These are phyloP conservation scores for Amiota minor DNA, from an alignment of 2,888 invertebrate genomes.

Conservation along the genomic window DNA sequence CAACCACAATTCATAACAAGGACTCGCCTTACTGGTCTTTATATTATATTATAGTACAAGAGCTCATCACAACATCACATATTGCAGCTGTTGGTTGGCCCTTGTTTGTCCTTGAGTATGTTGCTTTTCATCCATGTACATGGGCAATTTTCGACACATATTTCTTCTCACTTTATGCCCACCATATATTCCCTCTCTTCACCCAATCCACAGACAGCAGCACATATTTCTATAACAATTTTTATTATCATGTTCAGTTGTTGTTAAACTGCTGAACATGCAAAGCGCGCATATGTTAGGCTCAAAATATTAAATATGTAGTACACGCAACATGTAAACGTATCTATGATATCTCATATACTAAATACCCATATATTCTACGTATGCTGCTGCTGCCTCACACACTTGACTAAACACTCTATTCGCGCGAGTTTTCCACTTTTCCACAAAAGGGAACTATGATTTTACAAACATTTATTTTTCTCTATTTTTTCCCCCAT, in stretches of 20 bases:
- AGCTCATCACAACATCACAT: too few relatives aligned
- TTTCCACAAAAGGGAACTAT: too few relatives aligned
- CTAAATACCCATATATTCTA: too few relatives aligned
- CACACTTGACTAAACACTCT: too few relatives aligned
- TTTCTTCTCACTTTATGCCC: constrained; percentile 7
- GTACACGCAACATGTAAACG: constrained; percentile 47
- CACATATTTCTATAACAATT: background rate
- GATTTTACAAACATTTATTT: background rate
- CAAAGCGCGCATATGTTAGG: constrained; percentile 51
- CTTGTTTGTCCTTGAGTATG: constrained; percentile 55
- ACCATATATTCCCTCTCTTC: constrained; percentile 16
- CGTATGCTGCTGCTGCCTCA: too few relatives aligned
- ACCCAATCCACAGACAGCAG: constrained; percentile 28
- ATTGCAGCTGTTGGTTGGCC: background rate
- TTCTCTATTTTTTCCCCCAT: background rate
- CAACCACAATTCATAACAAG: background rate
- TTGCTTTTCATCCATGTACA: constrained; percentile 56
- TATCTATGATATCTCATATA: background rate
- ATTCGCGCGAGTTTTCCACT: too few relatives aligned
- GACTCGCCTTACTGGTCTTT: background rate
- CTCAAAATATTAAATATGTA: constrained; percentile 55
- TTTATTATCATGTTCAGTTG: constrained; percentile 44
- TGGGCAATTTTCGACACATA: constrained; percentile 19
- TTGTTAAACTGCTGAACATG: constrained; percentile 45
- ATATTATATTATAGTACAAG: too few relatives aligned